Evolutionary conservation across 2,888 invertebrate genomes (phyloP).

Genomic region (Encarsia formosa): DNA sequence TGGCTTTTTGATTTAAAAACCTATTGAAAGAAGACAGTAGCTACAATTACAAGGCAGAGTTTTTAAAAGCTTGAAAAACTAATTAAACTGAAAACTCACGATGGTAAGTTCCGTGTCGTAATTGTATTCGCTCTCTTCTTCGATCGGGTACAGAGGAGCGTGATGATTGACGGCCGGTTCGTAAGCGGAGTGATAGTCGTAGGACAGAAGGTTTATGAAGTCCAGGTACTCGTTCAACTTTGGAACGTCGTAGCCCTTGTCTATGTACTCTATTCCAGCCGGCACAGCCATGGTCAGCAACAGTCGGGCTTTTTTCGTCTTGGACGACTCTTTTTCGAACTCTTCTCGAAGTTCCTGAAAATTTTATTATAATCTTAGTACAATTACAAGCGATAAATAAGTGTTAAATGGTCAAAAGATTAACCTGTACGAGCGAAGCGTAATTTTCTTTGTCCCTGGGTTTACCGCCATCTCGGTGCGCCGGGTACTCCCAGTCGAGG

Average conservation of each 20-base stretch:
- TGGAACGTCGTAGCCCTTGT: constrained; percentile 88
- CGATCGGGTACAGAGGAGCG: constrained; percentile 76
- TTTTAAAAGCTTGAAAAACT: too few species aligned
- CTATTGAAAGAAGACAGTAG: too few species aligned
- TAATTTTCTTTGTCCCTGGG: constrained; percentile 83
- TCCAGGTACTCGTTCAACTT: constrained; percentile 84
- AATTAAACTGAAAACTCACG: constrained; percentile 64
- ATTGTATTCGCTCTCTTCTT: constrained; percentile 82
- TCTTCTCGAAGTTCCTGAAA: constrained; percentile 77
- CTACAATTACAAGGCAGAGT: too few species aligned
- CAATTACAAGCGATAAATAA: background rate
- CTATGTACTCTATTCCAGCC: constrained; percentile 87
- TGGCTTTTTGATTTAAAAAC: too few species aligned
- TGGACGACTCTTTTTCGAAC: constrained; percentile 79
- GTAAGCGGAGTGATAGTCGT: constrained; percentile 90
- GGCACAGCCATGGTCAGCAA: constrained; percentile 91
- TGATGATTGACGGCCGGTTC: constrained; percentile 90
- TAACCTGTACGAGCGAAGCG: constrained; percentile 76
- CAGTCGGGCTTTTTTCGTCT: constrained; percentile 75
- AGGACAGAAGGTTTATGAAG: constrained; percentile 87
- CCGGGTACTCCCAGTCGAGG: constrained; percentile 88
- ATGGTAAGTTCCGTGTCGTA: constrained; percentile 83
- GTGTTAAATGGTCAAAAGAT: background rate
- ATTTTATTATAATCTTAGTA: background rate
- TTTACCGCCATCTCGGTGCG: constrained; percentile 66